Evolutionary conservation across 2,113 vertebrate species (phyloP), one percentile per base, ranked within the genome.

Genomic region (Rhinopomastus cyanomelas): DNA sequence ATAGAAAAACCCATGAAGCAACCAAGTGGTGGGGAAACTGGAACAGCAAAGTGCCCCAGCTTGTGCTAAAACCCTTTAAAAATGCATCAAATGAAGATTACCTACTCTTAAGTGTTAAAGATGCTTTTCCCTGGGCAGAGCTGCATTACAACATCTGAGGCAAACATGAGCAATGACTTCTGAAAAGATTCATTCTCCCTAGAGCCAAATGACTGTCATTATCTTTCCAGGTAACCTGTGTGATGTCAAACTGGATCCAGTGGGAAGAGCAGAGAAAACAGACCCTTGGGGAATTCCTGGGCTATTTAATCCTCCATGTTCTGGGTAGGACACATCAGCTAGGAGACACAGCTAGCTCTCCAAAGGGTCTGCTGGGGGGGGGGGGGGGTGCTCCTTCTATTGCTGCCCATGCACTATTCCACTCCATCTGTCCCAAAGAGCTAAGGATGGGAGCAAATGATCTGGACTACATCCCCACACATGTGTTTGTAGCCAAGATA

Each of bases 11-110:
- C 57, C 88, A 81, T 11, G 73, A 60, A 81, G 76, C 51, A 77
- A 46, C 19, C 85, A 90, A 66, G 87, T 26, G 42, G 69, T 16
- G 5, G 1, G 10, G 65, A 72, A 92, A 77, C 19, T 30, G 71
- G 46, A 82, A 65, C 30, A n/a, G 62, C 20, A 11, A 75, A 94
- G 62, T 91, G 73, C 73, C 60, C 59, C 55, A 75, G 83, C 57
- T 89, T 14, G 1, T 78, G 72, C 66, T 66, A 37, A 88, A 93
- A 83, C 1, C 61, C 30, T 89, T 95, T 81, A 78, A 92, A 92
- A 92, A 92, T 67, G 72, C 57, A 90, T 81, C 85, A 84, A 8
- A 64, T 65, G 60, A 89, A 92, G 66, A 12, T 42, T 42, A 42
- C 39, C 15, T 42, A 42, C 39, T 42, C 39, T 42, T 16, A 73